Base-by-base conservation (phyloP, 2,888 invertebrate genomes). In the Tribolium freemani region DNA sequence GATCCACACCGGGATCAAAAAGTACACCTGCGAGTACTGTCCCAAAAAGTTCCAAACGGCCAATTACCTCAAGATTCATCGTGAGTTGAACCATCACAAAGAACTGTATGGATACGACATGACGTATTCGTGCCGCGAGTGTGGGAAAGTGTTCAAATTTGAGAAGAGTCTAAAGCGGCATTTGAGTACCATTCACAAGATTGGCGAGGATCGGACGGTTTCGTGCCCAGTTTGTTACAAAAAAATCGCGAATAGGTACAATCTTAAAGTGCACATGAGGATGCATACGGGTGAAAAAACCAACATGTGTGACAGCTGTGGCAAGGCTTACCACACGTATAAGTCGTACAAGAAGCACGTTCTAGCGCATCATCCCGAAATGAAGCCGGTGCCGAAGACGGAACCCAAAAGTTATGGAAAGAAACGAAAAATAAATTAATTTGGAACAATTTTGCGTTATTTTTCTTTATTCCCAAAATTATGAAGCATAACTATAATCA, bases 231-330 rank as follows among this genome's bases (percentile, higher is more conserved):
- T 83, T 21, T 84, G 84, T 66, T 69, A 73, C 1, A 84, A 84
- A 72, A 67, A 79, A 0, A 82, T 84, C 4, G 80, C 83, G 3
- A 84, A 84, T 71, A 80, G 78, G 60, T 83, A 83, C 72, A 83
- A 82, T 70, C 77, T 84, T 53, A 84, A 82, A 60, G 75, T 83
- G 74, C 84, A 84, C 73, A 83, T 84, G 82, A 76, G 82, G 31
- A 76, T 78, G 11, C 84, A 84, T 48, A 83, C 83, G 1, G 83
- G 83, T 0, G 83, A 83, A 56, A 82, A 81, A 56, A 80, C 80
- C 3, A 81, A 76, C 74, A 80, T 79, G 21, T 84, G 84, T 46
- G 81, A 83, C 48, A 61, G 78, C 13, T 84, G 84, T 63, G 83
- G 83, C 4, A 82, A 82, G 63, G 77, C 78, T 0, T 83, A 82